Evolutionary conservation across 2,888 invertebrate species (phyloP).

Genomic region (Perdita meconis): DNA sequence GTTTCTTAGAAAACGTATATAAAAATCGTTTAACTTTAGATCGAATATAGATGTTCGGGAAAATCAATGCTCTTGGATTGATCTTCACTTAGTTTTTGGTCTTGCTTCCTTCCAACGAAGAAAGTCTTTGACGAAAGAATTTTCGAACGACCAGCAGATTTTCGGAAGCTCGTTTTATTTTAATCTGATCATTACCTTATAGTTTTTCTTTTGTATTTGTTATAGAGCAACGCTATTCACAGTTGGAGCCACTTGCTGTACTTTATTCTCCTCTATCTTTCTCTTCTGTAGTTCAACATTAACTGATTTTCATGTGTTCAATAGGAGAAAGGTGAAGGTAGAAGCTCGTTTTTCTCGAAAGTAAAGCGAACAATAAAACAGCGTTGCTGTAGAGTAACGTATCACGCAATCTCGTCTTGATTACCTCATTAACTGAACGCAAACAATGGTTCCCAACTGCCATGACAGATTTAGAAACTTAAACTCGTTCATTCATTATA

Average conservation of each 20-base stretch:
- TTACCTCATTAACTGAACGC: neutral
- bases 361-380: too few species aligned
- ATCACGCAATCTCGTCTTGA: neutral
- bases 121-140: neutral
- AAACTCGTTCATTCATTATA: neutral
- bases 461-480: neutral
- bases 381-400: too few species aligned
- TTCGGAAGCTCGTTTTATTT: neutral
- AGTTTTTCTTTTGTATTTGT: neutral
- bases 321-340: too few species aligned
- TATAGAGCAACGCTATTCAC: too few species aligned
- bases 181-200: neutral
- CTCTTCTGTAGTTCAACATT: too few species aligned
- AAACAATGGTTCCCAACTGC: neutral
- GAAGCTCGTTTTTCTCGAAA: too few species aligned
- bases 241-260: too few species aligned
- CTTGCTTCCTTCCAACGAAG: neutral
- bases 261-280: too few species aligned
- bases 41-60: constrained; percentile 28
- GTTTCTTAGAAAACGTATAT: constrained; percentile 48
- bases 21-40: constrained; percentile 48
- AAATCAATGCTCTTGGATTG: constrained; percentile 1
- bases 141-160: neutral
- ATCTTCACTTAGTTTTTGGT: neutral
- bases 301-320: too few species aligned